These are phyloP conservation scores for Hypercompe scribonia DNA, from an alignment of 2,888 invertebrate species.

Conservation along the genomic window DNA sequence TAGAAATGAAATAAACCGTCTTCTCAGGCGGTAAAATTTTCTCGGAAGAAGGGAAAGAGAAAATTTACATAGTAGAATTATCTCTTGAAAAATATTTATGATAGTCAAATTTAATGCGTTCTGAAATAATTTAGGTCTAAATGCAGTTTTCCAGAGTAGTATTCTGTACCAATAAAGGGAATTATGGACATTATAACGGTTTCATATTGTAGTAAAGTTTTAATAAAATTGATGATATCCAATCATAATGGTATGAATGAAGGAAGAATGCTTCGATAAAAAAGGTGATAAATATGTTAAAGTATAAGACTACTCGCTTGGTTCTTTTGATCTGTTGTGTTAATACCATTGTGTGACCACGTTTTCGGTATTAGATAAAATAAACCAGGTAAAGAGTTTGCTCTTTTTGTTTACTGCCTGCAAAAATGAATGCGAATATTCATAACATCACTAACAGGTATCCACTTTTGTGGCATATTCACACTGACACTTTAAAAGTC, in stretches of 20 bases:
- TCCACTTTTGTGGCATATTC: slow-evolving; percentile 61
- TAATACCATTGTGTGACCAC: not conserved
- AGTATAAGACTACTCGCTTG: not conserved
- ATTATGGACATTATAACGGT: too few species aligned
- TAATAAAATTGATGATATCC: too few species aligned
- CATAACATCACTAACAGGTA: slow-evolving; percentile 9
- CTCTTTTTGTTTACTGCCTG: not conserved
- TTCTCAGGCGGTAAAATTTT: too few species aligned
- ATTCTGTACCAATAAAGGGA: too few species aligned
- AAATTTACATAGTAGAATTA: too few species aligned
- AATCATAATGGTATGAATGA: too few species aligned
- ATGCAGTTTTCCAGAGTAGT: too few species aligned
- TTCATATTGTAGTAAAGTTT: too few species aligned
- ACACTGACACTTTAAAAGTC: slow-evolving; percentile 72
- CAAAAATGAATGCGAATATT: not conserved
- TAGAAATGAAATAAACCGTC: not conserved
- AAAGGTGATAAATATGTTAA: not conserved
- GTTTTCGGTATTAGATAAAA: not conserved
- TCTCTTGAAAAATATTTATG: too few species aligned
- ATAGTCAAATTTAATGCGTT: too few species aligned
- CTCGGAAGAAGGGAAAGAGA: too few species aligned
- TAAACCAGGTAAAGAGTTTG: not conserved
- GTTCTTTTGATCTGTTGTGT: not conserved
- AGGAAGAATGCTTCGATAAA: not conserved
- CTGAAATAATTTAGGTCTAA: too few species aligned